Conservation (phyloP, 2,113 vertebrate species). For the human (Homo sapiens) region DNA sequence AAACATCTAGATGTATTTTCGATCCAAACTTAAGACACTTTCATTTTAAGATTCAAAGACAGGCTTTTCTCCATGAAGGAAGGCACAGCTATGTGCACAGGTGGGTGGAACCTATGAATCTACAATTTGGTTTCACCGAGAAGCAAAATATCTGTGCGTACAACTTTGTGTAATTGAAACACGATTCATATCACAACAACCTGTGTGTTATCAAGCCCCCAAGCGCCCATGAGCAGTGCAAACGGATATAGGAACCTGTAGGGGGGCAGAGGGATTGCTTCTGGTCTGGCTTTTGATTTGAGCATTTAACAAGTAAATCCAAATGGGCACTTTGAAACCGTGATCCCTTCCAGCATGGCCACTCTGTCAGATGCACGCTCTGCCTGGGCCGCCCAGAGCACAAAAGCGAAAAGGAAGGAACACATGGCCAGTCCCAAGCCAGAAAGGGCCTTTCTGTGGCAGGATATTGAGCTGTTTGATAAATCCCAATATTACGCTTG, state of each 20-base stretch:
- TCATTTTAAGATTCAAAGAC: conserved; percentile 2
- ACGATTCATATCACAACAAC: neutral
- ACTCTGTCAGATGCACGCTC: conserved; percentile 58
- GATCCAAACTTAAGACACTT: conserved; percentile 10
- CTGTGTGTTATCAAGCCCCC: neutral
- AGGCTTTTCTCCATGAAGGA: neutral
- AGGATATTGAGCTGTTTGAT: conserved; percentile 76
- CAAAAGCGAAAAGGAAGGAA: conserved; percentile 55
- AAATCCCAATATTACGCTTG: conserved; percentile 79
- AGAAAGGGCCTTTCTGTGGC: conserved; percentile 67
- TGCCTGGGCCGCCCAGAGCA: conserved; percentile 48
- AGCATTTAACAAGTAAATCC: conserved; percentile 67
- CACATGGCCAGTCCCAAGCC: conserved; percentile 59
- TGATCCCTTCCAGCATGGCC: conserved; percentile 31
- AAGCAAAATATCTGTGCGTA: neutral
- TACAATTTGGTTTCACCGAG: rapidly evolving
- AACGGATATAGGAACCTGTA: rapidly evolving
- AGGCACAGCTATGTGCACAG: neutral
- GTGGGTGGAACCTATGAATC: rapidly evolving
- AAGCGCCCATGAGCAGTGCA: neutral
- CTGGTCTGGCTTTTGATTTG: conserved; percentile 46
- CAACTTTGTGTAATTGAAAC: rapidly evolving
- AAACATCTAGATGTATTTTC: neutral
- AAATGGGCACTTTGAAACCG: conserved; percentile 25
- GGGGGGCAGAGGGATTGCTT: neutral